A percentile compares a stretch with the other conserved stretches of the same genome.
phyloP scores from a whole-genome alignment of 2,113 vertebrate genomes.

The Indicator indicator region DNA sequence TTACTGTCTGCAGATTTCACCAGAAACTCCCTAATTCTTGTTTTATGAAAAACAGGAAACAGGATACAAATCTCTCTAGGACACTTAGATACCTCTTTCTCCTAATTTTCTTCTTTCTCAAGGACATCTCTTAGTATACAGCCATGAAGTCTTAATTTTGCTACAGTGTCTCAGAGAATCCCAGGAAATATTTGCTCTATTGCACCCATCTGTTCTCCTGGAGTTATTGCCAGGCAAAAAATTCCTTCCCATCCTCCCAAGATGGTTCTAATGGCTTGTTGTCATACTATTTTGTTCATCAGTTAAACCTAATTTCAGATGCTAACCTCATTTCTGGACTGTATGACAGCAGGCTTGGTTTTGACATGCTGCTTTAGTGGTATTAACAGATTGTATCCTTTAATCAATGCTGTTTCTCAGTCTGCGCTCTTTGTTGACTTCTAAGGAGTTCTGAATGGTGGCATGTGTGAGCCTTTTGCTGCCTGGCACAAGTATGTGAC shows the following conservation, averaged over 20 bases:
- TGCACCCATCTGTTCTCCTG: not conserved
- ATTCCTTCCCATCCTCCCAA: not conserved
- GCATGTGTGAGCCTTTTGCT: not conserved
- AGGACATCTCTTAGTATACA: not conserved
- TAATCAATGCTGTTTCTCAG: not conserved
- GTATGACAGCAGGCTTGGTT: not conserved
- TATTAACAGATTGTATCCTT: not conserved
- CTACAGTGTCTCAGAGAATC: not conserved
- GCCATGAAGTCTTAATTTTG: not conserved
- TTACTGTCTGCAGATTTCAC: not conserved
- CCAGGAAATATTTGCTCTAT: not conserved
- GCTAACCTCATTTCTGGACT: not conserved
- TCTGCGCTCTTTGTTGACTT: not conserved
- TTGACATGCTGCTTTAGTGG: not conserved
- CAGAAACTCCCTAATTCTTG: not conserved
- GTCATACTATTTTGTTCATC: not conserved
- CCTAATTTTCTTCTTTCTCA: not conserved
- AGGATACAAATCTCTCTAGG: not conserved
- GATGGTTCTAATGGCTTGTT: not conserved
- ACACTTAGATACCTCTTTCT: not conserved
- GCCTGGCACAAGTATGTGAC: not conserved
- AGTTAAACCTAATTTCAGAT: not conserved
- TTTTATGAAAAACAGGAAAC: not conserved
- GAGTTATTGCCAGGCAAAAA: not conserved
- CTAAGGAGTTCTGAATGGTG: not conserved